Conservation (phyloP, 2,113 vertebrate species). For the Rhombomys opimus region DNA sequence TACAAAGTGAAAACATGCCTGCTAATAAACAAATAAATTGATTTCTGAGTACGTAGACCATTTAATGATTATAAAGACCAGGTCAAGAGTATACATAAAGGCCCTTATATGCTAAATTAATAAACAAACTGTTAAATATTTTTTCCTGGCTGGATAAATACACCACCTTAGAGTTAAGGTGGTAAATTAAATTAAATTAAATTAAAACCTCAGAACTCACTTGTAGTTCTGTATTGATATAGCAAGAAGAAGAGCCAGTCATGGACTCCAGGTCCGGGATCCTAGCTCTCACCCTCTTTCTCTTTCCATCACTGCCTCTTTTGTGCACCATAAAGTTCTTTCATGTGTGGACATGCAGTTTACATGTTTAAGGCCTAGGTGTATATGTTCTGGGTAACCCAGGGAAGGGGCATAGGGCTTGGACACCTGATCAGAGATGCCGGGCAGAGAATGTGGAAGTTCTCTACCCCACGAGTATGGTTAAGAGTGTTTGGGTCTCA, state of each 20-base stretch:
- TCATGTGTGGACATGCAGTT: background rate
- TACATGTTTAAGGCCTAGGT: background rate
- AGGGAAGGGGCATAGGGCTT: background rate
- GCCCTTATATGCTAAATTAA: background rate
- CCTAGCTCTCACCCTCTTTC: background rate
- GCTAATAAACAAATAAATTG: conserved; percentile 34
- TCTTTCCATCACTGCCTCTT: background rate
- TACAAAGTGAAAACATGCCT: conserved; percentile 26
- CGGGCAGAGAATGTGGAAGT: background rate
- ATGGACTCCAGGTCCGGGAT: background rate
- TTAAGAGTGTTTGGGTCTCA: background rate
- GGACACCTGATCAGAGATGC: background rate
- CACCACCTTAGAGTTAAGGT: background rate
- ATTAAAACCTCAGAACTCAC: conserved; percentile 2
- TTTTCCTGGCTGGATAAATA: conserved; percentile 44
- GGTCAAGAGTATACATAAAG: conserved; percentile 30
- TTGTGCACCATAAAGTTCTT: background rate
- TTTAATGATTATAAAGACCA: conserved; percentile 4
- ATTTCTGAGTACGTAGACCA: conserved; percentile 19
- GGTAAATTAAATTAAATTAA: background rate
- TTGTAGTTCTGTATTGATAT: conserved; percentile 22
- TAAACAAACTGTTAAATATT: conserved; percentile 44
- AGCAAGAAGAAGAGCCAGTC: background rate
- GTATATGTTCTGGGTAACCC: background rate
- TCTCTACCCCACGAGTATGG: background rate